Evolutionary conservation across 2,888 invertebrate genomes (phyloP).

Genomic region (Watsonalla cultraria): DNA sequence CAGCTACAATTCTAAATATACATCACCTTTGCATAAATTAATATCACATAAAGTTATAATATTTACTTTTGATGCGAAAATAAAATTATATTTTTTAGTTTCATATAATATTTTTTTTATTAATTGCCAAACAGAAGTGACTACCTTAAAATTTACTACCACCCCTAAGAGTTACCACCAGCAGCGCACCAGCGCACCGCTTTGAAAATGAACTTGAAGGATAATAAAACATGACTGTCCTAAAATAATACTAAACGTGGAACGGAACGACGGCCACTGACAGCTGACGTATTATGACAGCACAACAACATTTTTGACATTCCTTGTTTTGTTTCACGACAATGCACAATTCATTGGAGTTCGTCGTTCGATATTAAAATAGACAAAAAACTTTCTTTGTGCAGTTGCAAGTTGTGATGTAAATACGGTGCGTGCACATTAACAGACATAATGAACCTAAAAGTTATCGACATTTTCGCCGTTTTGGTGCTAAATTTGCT

Average conservation of each 20-base stretch:
- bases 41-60: too few relatives aligned
- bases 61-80: too few relatives aligned
- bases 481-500: slow-evolving; percentile 53
- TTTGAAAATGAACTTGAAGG: background rate
- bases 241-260: background rate
- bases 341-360: slow-evolving; percentile 20
- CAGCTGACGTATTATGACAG: background rate
- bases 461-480: slow-evolving; percentile 44
- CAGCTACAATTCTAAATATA: too few relatives aligned
- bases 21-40: too few relatives aligned
- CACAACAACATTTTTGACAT: slow-evolving; percentile 1
- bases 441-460: slow-evolving; percentile 45
- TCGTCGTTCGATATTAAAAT: slow-evolving; percentile 32
- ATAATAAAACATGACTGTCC: too few relatives aligned
- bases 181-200: too few relatives aligned
- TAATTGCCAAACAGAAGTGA: too few relatives aligned
- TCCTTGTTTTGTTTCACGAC: slow-evolving; percentile 50
- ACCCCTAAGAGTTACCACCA: too few relatives aligned
- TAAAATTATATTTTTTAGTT: too few relatives aligned
- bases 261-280: background rate
- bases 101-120: too few relatives aligned
- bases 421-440: slow-evolving; percentile 26
- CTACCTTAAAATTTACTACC: too few relatives aligned
- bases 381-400: slow-evolving; percentile 30
- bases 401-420: slow-evolving; percentile 52